Evolutionary conservation across 2,888 invertebrate species (phyloP), one percentile per base, ranked within the genome.

Genomic region (Griposia aprilina): DNA sequence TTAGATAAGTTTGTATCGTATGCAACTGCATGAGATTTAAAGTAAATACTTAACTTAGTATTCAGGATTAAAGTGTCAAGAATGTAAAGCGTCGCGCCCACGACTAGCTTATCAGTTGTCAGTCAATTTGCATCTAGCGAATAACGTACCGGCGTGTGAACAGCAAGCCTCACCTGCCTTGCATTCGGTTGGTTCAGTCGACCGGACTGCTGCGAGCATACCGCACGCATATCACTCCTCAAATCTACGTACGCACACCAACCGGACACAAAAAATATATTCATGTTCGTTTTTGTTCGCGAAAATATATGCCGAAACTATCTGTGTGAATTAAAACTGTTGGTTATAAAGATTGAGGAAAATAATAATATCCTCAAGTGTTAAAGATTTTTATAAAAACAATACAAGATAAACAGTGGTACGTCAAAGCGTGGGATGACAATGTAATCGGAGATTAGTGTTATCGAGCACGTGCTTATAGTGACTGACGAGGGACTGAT

Each of bases 371-470:
- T 55, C 23, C 15, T 75, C 23, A 73, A 88, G 84, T 88, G 87
- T 50, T 59, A 55, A 68, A 86, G 68, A 74, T 79, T 69, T 73
- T 76, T 75, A 67, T 63, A 80, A 83, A 80, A 87, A 81, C 78
- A 85, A 78, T 76, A 79, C 36, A 52, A 78, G 81, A 88, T 88
- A 88, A 83, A 74, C 48, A 72, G 71, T 81, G 76, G 70, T 74
- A 85, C 87, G 87, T 87, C 84, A 87, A 62, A 67, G 76, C 62
- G 87, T 84, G 79, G 90, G 87, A 83, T 86, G 84, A 81, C 74
- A 73, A 78, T 81, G 74, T 85, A 83, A 82, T 86, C 75, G 68
- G 62, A 78, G 89, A 90, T 92, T 90, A 91, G 88, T 86, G 87
- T 80, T 90, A 90, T 91, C 88, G 30, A 83, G 69, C 88, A 88